Evolutionary conservation across 2,113 vertebrate species (phyloP), one percentile per base, ranked within the genome.

Genomic region (Eurystomus gularis): DNA sequence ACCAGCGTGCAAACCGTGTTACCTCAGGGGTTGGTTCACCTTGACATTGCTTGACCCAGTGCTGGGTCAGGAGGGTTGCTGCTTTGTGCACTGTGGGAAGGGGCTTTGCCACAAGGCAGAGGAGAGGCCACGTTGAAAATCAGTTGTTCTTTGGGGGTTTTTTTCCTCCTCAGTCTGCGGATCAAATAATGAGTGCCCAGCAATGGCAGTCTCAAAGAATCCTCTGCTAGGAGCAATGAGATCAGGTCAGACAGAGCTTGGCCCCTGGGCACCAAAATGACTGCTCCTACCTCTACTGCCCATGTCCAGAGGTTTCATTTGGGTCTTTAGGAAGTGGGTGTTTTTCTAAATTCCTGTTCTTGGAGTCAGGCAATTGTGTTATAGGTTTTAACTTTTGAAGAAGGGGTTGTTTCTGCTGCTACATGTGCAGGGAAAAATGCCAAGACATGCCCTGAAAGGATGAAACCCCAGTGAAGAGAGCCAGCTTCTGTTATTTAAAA

Each of bases 241-340:
- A 61, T 81, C 26, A 77, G 23, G 12, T 37, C 52, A 64, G 48
- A 78, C 75, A 40, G 51, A 66, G 14, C 11, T 75, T 86, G 21
- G 19, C 12, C 7, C 20, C 35, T 64, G 28, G 37, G 31, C 48
- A 66, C 23, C 0, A 0, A 72, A 69, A 83, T 73, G 9, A 39
- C 29, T 73, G 40, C 37, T 55, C 23, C 29, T 66, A 60, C 33
- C 29, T 64, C 9, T 29, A n/a, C 51, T 79, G 48, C 39, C 49
- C 48, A n/a, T 21, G 35, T 46, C 42, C 49, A 86, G 6, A 77
- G 31, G 19, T 46, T 85, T 89, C 6, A 77, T 31, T 2, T 58
- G 25, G 11, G 23, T 64, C 71, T 73, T 86, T 69, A 49, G 61
- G 48, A 76, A 86, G n/a, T 17, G 13, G 9, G 5, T 61, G 8